Conservation (phyloP, 2,113 vertebrate genomes). For the Ciconia maguari region DNA sequence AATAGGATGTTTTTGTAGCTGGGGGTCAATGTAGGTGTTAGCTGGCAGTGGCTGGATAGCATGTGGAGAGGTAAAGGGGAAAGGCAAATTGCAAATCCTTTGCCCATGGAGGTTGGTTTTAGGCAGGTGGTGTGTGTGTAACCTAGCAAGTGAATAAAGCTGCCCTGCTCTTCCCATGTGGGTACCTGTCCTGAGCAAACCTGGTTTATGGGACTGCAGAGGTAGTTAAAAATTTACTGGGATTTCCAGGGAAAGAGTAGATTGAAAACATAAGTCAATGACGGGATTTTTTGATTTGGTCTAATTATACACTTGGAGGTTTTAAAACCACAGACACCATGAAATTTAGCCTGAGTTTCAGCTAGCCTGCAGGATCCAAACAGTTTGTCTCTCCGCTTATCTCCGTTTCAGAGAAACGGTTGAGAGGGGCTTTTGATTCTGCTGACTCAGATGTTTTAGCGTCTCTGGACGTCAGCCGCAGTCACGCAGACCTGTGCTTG, state of each 20-base stretch:
- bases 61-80: background rate
- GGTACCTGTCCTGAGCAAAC: background rate
- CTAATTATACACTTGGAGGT: background rate
- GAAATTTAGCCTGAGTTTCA: background rate
- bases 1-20: background rate
- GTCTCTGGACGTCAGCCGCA: background rate
- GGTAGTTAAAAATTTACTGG: background rate
- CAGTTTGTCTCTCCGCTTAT: background rate
- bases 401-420: accelerated
- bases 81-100: background rate
- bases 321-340: accelerated
- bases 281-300: background rate
- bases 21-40: background rate
- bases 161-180: accelerated
- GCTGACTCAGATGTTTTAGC: background rate
- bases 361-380: background rate
- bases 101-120: accelerated
- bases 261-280: background rate
- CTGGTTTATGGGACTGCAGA: background rate
- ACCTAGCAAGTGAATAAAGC: background rate
- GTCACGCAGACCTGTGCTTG: background rate
- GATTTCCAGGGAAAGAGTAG: background rate
- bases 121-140: background rate
- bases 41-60: background rate
- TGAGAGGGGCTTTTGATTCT: background rate